A percentile compares a stretch with the other conserved stretches of the same genome.
phyloP scores from a whole-genome alignment of 2,888 invertebrate species.

The Agrochola macilenta region DNA sequence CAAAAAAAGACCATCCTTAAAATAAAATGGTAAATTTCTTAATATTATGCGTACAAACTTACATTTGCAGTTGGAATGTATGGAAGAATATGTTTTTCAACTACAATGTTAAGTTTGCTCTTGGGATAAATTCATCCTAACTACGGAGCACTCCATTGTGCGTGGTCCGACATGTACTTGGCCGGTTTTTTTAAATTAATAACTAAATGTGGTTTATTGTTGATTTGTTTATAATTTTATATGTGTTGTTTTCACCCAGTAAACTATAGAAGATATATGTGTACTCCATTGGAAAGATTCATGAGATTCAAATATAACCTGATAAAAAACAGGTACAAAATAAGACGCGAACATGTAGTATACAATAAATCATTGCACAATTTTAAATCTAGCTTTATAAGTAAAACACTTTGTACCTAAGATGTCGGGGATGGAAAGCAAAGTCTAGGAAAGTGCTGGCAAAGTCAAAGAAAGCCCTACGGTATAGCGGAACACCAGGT shows the following conservation, averaged over 20 bases:
- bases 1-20: too few species aligned
- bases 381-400: slow-evolving; percentile 15
- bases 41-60: too few species aligned
- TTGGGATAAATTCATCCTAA: too few species aligned
- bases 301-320: slow-evolving; percentile 16
- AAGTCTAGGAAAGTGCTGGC: slow-evolving; percentile 17
- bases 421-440: slow-evolving; percentile 4
- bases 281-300: slow-evolving; percentile 20
- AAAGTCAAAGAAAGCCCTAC: slow-evolving; percentile 42
- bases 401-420: slow-evolving; percentile 1
- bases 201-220: slow-evolving; percentile 5
- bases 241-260: neutral
- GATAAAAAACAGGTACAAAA: slow-evolving; percentile 30
- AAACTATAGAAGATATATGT: slow-evolving; percentile 5
- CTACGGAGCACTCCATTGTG: too few species aligned
- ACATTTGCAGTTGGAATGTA: too few species aligned
- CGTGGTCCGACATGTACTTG: too few species aligned
- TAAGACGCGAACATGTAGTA: neutral
- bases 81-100: too few species aligned
- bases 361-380: neutral
- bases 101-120: too few species aligned
- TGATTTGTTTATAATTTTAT: slow-evolving; percentile 4
- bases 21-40: too few species aligned
- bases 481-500: slow-evolving; percentile 7
- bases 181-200: neutral